Base-by-base conservation (phyloP, 2,888 invertebrate species). In the Dioctria rufipes region DNA sequence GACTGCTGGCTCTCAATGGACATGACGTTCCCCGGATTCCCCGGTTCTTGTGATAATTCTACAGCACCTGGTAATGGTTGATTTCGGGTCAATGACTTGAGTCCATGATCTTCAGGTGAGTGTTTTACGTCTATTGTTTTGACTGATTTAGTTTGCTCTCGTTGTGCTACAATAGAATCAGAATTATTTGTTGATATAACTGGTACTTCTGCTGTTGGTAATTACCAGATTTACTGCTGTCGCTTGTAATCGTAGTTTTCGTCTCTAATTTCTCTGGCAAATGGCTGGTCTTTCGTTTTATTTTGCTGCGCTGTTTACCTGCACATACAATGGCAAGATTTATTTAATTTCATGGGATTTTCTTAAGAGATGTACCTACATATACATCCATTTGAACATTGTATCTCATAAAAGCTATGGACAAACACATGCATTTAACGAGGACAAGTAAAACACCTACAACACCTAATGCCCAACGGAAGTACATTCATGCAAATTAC, bases 91-190 rank as follows among this genome's bases (percentile, higher is more conserved):
- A 77, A 63, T 58, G 77, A 77, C 77, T 25, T 37, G 63, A n/a
- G 77, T 63, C 49, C 63, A 46, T 61, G 63, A 77, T 77, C 77
- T 77, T 77, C 49, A 77, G 46, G 77, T 77, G 77, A 49, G 77
- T 40, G 0, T 25, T 25, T 51, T 40, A 63, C 63, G 46, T 46
- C 77, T 40, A 63, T 77, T 77, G 77, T 77, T 13, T 77, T 77
- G 43, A 6, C 49, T 63, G 46, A 37, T 25, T 46, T 39, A 25
- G 37, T 11, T 5, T 46, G 73, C 42, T 73, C 58, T 13, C n/a
- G n/a, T 9, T 43, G 73, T 43, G 60, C 60, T 58, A n/a, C 42
- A 51, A 11, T 60, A 8, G 6, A 9, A 58, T 5, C 3, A 11
- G 54, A 54, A n/a, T 54, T 54, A n/a, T 11, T 54, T n/a, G 54